Percentiles rank a stretch among this genome's conserved stretches.
Evolutionary conservation across 1,140 invertebrate species (phyloP).

Genomic region (Hormaphis cornu): DNA sequence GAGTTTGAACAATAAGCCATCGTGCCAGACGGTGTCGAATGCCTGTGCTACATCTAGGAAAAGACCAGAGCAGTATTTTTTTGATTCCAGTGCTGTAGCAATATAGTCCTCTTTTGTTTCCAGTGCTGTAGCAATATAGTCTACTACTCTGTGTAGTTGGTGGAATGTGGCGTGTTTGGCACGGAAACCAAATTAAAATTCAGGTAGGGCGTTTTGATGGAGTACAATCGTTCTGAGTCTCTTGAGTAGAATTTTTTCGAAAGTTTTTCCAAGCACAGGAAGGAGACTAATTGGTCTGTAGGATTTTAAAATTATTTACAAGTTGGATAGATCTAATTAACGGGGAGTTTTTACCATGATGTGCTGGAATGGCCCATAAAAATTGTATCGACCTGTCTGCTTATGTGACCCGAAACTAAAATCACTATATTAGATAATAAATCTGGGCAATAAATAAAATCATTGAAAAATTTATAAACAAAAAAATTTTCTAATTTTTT

Average conservation of each 20-base stretch:
- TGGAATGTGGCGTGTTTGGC: neutral
- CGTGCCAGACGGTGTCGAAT: conserved; percentile 23
- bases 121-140: neutral
- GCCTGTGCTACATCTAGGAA: conserved; percentile 41
- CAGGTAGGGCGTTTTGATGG: conserved; percentile 19
- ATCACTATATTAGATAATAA: too few relatives aligned
- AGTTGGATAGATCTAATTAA: too few relatives aligned
- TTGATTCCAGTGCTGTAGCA: conserved; percentile 37
- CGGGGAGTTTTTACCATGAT: too few relatives aligned
- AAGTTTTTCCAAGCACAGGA: conserved; percentile 35
- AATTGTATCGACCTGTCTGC: too few relatives aligned
- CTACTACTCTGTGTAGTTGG: conserved; percentile 15
- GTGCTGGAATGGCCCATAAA: too few relatives aligned
- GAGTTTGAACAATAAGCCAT: neutral
- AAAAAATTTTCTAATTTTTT: too few relatives aligned
- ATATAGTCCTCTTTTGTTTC: too few relatives aligned
- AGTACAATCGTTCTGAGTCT: conserved; percentile 16
- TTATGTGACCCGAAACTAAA: too few relatives aligned
- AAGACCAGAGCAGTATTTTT: conserved; percentile 36
- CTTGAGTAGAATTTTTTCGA: conserved; percentile 35
- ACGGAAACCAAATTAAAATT: conserved; percentile 27
- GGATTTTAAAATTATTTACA: too few relatives aligned
- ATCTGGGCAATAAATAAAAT: too few relatives aligned
- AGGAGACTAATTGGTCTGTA: conserved; percentile 40
- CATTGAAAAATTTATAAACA: too few relatives aligned